Base-by-base conservation (phyloP, 1,140 invertebrate species). In the Nautilus pompilius region DNA sequence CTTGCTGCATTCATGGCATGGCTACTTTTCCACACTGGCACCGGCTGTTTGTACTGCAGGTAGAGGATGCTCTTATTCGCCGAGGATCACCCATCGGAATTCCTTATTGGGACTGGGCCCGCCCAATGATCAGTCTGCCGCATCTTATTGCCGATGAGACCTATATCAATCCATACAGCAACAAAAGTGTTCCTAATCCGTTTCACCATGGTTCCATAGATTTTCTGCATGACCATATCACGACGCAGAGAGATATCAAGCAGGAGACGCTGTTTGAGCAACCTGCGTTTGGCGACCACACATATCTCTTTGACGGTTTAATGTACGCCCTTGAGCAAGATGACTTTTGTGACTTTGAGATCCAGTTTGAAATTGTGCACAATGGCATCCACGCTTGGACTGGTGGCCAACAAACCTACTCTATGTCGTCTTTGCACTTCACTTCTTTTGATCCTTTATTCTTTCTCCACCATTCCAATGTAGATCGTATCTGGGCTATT, bases 21-120 rank as follows among this genome's bases (percentile, higher is more conserved):
- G 60, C 69, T 28, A 68, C 63, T 22, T 71, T 71, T 55, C 69
- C 66, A 4, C 69, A 68, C 49, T 71, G 69, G 69, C 69, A 71
- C 58, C 49, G 69, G 36, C 54, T 71, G 10, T 67, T 67, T 58
- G 67, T 66, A n/a, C 58, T 71, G 17, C 69, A 71, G 60, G 49
- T 71, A 56, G 66, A 71, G 46, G 66, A 71, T 53, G 69, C 69
- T 13, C 63, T 71, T 28, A 29, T 62, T 22, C 45, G 66, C 8
- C 69, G 62, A 34, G 69, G 69, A 5, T 54, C 69, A 6, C 60
- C 36, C 4, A 55, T 71, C 8, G 69, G 69, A 24, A 22, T 71
- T 3, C 69, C 69, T 8, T 71, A 71, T 58, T 68, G 65, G 65
- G 66, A 71, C 61, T 67, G 65, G 65, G 60, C 62, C 1, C 28